Evolutionary conservation across 2,888 invertebrate species (phyloP), one percentile per base, ranked within the genome.

Genomic region (Zhuqinia jingwanae): DNA sequence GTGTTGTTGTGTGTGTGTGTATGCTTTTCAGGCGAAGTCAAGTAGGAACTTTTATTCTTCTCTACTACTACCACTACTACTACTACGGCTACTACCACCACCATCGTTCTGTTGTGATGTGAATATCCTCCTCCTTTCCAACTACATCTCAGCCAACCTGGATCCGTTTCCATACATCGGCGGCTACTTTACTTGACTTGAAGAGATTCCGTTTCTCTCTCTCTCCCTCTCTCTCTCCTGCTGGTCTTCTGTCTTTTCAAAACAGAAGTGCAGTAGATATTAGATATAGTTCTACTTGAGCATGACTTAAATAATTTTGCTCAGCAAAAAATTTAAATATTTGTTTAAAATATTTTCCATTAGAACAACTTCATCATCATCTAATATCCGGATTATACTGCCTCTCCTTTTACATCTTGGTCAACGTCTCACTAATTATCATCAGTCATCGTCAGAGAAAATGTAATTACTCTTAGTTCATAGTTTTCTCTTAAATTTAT

Each of bases 101-200:
- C n/a, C n/a, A n/a, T n/a, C 42, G 65, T 45, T 42, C 15, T 68
- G 68, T 45, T 45, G 53, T 75, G 68, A 68, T 68, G 68, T 68
- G 68, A 68, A 68, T 47, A 70, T 75, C 82, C 82, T 82, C 75
- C 73, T 82, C 63, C 63, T 82, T 47, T 75, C 63, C 63, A 82
- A 82, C 20, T 60, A 60, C 60, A 75, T 82, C 50, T 82, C 75
- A 5, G 75, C 82, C 82, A 82, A 82, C 82, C 82, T 82, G 75
- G 75, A 75, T 75, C 63, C 82, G 82, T 63, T 60, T 75, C 75
- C 63, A n/a, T 42, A 56, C 5, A 22, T 81, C 81, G 81, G 81
- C 81, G 81, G 81, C 81, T 82, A 82, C 82, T 82, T 68, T 45
- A 68, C 45, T 68, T 60, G 60, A 70, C 73, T 81, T 81, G 58